phyloP scores from a whole-genome alignment of 2,888 invertebrate species.

The Gymnoscelis rufifasciata region DNA sequence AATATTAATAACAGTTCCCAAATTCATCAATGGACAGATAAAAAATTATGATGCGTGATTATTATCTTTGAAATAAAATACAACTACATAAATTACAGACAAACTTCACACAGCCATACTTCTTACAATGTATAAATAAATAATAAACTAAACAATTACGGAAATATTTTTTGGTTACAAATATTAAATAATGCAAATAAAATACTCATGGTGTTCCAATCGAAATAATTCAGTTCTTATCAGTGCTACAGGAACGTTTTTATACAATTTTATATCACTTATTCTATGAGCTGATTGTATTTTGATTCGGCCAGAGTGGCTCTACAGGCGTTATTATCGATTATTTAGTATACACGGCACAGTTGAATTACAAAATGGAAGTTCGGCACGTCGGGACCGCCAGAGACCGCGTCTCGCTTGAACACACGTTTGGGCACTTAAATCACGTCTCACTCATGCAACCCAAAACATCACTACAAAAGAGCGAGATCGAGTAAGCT shows the following conservation, averaged over 20 bases:
- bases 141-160: slow-evolving; percentile 57
- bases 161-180: slow-evolving; percentile 69
- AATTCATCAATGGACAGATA: slow-evolving; percentile 15
- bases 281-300: slow-evolving; percentile 32
- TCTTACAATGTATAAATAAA: slow-evolving; percentile 66
- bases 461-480: slow-evolving; percentile 10
- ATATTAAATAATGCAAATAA: slow-evolving; percentile 54
- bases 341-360: slow-evolving; percentile 24
- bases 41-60: slow-evolving; percentile 20
- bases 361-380: slow-evolving; percentile 15
- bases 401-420: slow-evolving; percentile 3
- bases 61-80: slow-evolving; percentile 42
- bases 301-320: slow-evolving; percentile 25
- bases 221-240: slow-evolving; percentile 36
- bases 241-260: slow-evolving; percentile 47
- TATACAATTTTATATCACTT: slow-evolving; percentile 30
- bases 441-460: slow-evolving; percentile 7
- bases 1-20: slow-evolving; percentile 25
- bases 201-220: slow-evolving; percentile 48
- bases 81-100: slow-evolving; percentile 64
- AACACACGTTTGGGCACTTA: slow-evolving; percentile 15
- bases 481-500: slow-evolving; percentile 7
- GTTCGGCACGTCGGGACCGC: slow-evolving; percentile 5
- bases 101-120: slow-evolving; percentile 75
- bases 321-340: slow-evolving; percentile 13